These are phyloP conservation scores for Sylvia borin DNA, from an alignment of 2,797 vertebrate species.

Conservation along the genomic window DNA sequence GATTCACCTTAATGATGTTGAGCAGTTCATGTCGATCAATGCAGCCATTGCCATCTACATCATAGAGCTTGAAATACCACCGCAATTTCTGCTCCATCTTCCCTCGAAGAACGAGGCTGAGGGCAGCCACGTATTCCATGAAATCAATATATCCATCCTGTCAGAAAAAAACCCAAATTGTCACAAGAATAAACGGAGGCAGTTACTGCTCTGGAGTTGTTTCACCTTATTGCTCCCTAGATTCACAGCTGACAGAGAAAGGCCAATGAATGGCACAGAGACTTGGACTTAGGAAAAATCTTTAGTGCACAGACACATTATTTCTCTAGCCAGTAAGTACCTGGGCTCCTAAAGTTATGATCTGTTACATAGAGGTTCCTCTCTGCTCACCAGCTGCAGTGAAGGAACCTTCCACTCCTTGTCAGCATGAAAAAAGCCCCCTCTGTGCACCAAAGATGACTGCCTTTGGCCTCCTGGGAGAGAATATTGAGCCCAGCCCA, in stretches of 20 bases:
- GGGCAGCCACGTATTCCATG: constrained; percentile 92
- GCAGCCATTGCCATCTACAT: constrained; percentile 92
- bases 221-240: background rate
- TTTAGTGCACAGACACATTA: background rate
- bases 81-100: constrained; percentile 95
- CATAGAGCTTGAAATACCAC: constrained; percentile 95
- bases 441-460: background rate
- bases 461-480: background rate
- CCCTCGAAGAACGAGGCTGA: constrained; percentile 90
- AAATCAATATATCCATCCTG: constrained; percentile 94
- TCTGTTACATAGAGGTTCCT: background rate
- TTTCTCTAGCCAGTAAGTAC: background rate
- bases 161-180: background rate
- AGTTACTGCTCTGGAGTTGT: background rate
- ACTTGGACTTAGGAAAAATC: background rate
- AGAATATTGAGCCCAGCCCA: background rate
- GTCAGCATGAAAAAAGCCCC: background rate
- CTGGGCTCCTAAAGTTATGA: background rate
- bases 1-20: constrained; percentile 87
- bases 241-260: background rate
- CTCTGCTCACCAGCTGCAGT: background rate
- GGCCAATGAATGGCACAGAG: background rate
- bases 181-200: background rate
- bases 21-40: constrained; percentile 90
- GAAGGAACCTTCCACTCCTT: background rate